Percentiles rank a stretch among this genome's conserved stretches.
Conservation (phyloP, 2,113 vertebrate genomes). For the Dascyllus trimaculatus region DNA sequence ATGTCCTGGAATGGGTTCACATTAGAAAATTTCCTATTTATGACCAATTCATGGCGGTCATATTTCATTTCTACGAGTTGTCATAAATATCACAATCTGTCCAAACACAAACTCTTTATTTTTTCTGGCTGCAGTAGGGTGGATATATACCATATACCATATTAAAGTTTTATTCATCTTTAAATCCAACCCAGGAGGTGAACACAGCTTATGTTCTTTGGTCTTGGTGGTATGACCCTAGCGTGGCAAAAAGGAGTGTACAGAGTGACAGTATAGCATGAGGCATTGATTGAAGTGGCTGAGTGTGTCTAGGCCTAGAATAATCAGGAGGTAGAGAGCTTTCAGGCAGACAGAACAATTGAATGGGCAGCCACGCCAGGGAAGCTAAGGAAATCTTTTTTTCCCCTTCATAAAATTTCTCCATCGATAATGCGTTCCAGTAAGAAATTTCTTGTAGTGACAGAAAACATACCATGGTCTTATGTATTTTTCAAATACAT, state of each 20-base stretch:
- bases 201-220: conserved; percentile 21
- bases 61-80: conserved; percentile 60
- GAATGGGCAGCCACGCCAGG: conserved; percentile 48
- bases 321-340: conserved; percentile 74
- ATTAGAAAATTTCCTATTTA: conserved; percentile 51
- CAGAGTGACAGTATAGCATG: conserved; percentile 21
- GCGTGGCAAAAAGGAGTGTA: conserved; percentile 41
- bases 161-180: conserved; percentile 41
- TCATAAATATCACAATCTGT: conserved; percentile 36
- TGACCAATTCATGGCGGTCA: conserved; percentile 58
- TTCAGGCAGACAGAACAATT: conserved; percentile 69
- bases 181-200: conserved; percentile 21
- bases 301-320: conserved; percentile 51
- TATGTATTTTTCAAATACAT: conserved; percentile 4
- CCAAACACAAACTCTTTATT: conserved; percentile 36
- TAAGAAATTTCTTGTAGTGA: conserved; percentile 12
- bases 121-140: conserved; percentile 21
- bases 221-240: conserved; percentile 26
- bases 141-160: too few relatives aligned
- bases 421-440: conserved; percentile 56
- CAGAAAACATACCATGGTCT: neutral
- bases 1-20: conserved; percentile 40
- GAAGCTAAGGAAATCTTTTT: conserved; percentile 24
- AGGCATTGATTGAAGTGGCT: conserved; percentile 75
- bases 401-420: conserved; percentile 27